These are phyloP conservation scores for Coptodon rendalli DNA, from an alignment of 2,113 vertebrate genomes.

Conservation along the genomic window DNA sequence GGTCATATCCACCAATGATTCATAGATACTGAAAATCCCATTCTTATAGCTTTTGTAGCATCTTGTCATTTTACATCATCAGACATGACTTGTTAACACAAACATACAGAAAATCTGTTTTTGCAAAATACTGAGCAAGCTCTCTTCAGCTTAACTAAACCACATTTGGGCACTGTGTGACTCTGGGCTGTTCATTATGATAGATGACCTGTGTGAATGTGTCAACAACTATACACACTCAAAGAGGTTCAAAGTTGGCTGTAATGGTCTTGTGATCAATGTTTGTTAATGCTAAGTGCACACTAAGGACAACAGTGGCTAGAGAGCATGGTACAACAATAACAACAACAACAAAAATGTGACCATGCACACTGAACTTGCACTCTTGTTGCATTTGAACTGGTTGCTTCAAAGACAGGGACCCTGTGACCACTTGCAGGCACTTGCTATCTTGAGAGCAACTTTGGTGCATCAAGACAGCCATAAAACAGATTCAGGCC, in stretches of 20 bases:
- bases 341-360: rapidly evolving
- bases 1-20: background rate
- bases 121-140: background rate
- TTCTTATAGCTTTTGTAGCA: background rate
- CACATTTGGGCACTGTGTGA: background rate
- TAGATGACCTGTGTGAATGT: background rate
- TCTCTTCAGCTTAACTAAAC: background rate
- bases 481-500: background rate
- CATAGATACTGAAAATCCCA: background rate
- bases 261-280: background rate
- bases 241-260: background rate
- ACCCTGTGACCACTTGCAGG: background rate
- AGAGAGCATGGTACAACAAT: background rate
- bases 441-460: background rate
- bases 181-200: background rate
- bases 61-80: background rate
- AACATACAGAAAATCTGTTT: background rate
- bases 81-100: background rate
- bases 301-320: background rate
- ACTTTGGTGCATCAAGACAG: background rate
- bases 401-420: background rate
- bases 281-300: background rate
- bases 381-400: background rate
- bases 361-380: background rate
- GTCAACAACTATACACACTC: background rate